These are phyloP conservation scores for Helogale parvula DNA, from an alignment of 2,113 vertebrate genomes.

Conservation along the genomic window DNA sequence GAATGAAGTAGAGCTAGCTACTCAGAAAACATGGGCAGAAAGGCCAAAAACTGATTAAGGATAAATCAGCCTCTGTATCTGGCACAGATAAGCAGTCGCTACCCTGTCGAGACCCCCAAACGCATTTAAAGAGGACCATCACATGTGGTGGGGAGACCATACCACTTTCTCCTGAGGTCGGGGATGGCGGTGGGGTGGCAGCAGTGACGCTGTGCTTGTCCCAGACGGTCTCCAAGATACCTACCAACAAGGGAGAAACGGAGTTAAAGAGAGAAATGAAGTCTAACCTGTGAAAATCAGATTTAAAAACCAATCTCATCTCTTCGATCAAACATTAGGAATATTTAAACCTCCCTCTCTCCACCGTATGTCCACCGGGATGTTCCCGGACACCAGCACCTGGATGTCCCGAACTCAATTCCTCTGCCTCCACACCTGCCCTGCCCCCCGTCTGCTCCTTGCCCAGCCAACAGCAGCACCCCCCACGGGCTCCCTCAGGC, in stretches of 20 bases:
- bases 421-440: neutral
- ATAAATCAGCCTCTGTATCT: neutral
- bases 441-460: neutral
- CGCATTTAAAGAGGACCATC: neutral
- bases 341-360: neutral
- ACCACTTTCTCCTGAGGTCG: slow-evolving; percentile 96
- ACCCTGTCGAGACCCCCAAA: neutral
- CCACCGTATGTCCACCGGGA: neutral
- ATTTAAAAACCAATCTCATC: neutral
- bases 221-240: slow-evolving; percentile 98
- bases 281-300: neutral
- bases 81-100: neutral
- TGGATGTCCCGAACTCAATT: neutral
- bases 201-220: slow-evolving; percentile 97
- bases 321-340: neutral
- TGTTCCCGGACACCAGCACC: neutral
- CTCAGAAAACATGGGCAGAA: neutral
- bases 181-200: slow-evolving; percentile 97
- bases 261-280: slow-evolving; percentile 42
- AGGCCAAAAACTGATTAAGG: neutral
- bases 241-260: slow-evolving; percentile 83
- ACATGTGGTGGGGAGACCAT: slow-evolving; percentile 65
- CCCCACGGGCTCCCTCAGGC: neutral
- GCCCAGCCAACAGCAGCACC: neutral
- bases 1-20: neutral